Evolutionary conservation across 2,113 vertebrate species (phyloP).

Genomic region (Prunella himalayana): DNA sequence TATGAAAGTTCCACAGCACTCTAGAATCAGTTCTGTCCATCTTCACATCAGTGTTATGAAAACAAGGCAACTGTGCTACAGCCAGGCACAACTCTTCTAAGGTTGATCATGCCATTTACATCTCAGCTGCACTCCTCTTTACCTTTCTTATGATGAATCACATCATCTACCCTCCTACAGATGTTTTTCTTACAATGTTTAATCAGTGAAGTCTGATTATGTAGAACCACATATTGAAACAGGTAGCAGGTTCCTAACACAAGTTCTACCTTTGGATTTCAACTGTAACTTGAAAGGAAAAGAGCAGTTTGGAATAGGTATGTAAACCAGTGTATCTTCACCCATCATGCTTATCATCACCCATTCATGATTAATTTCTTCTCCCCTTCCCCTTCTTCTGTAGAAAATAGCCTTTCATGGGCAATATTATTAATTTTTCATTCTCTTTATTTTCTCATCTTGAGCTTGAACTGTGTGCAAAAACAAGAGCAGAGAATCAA

Average conservation of each 20-base stretch:
- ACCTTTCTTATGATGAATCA: neutral
- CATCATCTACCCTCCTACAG: neutral
- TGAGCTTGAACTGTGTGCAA: neutral
- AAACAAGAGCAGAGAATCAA: neutral
- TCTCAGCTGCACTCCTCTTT: neutral
- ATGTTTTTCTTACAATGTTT: neutral
- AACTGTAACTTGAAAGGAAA: neutral
- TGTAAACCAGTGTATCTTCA: neutral
- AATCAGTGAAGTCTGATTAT: neutral
- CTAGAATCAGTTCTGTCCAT: neutral
- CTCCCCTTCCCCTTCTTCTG: neutral
- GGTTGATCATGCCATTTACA: neutral
- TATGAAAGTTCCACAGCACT: neutral
- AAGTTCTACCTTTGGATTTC: neutral
- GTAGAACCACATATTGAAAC: neutral
- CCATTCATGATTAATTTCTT: neutral
- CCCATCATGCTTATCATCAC: neutral
- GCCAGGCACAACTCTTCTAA: neutral
- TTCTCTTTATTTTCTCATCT: neutral
- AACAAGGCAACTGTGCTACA: neutral
- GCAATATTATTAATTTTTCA: neutral
- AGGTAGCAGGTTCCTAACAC: neutral
- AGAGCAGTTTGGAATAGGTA: neutral
- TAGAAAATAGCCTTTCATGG: neutral
- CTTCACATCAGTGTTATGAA: neutral